Evolutionary conservation across 2,797 vertebrate genomes (phyloP), one percentile per base, ranked within the genome.

Genomic region (Percopsis omiscomaycus): DNA sequence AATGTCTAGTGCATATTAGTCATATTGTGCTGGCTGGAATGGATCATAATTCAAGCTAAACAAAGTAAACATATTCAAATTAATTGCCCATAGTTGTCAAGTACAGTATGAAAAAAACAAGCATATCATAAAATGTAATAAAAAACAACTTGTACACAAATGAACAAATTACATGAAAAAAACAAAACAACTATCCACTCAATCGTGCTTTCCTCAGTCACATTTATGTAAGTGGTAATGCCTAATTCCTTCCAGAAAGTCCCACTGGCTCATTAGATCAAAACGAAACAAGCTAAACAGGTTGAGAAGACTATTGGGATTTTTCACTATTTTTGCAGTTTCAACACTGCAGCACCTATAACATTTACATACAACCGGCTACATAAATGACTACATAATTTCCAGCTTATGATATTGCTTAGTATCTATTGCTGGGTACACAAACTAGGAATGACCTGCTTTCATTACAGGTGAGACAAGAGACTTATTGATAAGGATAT

Each of bases 331-430:
- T 63, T 62, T 72, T 77, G 72, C 81, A 83, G 73, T 79, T 77
- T 71, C 53, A 71, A 75, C 68, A 75, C 71, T 73, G 65, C 68
- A 84, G 73, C 68, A 84, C 59, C 68, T 42, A 64, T 42, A 62
- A 48, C 28, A 67, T 63, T n/a, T 63, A 56, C 3, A 16, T n/a
- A 27, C 45, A 60, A 73, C 56, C 69, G 66, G 81, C 81, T 85
- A 87, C 73, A 80, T 65, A 53, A 71, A 75, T 83, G 84, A 81
- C 80, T 84, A 82, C 80, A 49, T 46, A 60, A 69, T 9, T 71
- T 78, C 47, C 52, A 11, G 3, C 32, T 75, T 61, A 64, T 53
- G 48, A 28, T 50, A 58, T 53, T 55, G 32, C 46, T 11, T 22
- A 22, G 53, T 58, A 55, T 44, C 37, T 64, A 14, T 47, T 22